These are phyloP conservation scores for Callithrix jacchus DNA, from an alignment of 2,113 vertebrate genomes.

Conservation along the genomic window DNA sequence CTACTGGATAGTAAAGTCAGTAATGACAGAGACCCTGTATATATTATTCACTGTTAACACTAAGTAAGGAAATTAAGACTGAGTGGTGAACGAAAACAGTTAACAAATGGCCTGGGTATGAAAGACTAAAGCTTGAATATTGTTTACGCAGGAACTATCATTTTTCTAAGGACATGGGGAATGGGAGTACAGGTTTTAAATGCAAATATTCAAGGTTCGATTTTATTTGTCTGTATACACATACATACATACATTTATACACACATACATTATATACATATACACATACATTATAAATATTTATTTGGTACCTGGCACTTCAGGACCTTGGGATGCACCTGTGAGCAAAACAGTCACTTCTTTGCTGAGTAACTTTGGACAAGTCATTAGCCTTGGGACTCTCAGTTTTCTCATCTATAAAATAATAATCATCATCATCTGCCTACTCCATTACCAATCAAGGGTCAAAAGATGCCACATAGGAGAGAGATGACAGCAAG, in stretches of 20 bases:
- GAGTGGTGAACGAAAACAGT: neutral
- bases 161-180: neutral
- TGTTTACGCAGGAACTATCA: neutral
- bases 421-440: neutral
- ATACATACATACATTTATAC: neutral
- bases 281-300: neutral
- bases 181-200: neutral
- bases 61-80: neutral
- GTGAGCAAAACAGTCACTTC: neutral
- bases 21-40: neutral
- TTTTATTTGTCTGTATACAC: neutral
- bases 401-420: slow-evolving; percentile 23
- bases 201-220: neutral
- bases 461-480: neutral
- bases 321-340: neutral
- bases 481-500: neutral
- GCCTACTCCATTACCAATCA: neutral
- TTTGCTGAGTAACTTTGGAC: neutral
- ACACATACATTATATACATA: too few relatives aligned
- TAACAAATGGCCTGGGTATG: neutral
- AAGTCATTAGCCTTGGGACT: neutral
- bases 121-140: neutral
- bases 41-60: neutral
- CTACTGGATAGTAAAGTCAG: neutral
- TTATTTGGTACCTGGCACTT: neutral